Conservation (phyloP, 2,113 vertebrate species). For the Peromyscus leucopus region DNA sequence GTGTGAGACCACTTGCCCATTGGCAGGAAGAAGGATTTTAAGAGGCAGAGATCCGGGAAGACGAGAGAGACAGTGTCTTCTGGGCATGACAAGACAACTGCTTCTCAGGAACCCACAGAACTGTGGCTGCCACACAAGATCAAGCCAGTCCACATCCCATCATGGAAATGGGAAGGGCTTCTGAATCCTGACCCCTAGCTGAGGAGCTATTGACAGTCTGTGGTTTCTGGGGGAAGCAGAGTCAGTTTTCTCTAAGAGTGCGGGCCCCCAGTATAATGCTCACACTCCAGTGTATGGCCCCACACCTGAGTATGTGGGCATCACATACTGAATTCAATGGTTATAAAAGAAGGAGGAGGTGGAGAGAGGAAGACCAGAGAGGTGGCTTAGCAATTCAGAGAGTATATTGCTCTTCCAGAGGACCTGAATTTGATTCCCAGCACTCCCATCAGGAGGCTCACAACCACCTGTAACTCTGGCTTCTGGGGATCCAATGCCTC, state of each 20-base stretch:
- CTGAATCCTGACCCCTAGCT: background rate
- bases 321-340: background rate
- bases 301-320: background rate
- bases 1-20: no score
- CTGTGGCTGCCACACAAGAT: background rate
- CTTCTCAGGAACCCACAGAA: background rate
- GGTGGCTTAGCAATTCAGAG: background rate
- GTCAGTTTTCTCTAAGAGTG: background rate
- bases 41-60: background rate
- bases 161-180: background rate
- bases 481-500: background rate
- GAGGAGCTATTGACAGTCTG: background rate
- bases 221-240: background rate
- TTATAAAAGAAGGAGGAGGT: background rate
- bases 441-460: background rate
- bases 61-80: background rate
- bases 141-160: background rate
- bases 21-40: background rate
- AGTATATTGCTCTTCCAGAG: background rate
- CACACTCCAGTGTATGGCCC: background rate
- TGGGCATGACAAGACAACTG: background rate
- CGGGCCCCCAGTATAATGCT: background rate
- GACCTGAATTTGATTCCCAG: background rate
- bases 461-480: background rate
- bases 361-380: background rate